Evolutionary conservation across 2,888 invertebrate genomes (phyloP), one percentile per base, ranked within the genome.

Genomic region (Himalopsyche japonica): DNA sequence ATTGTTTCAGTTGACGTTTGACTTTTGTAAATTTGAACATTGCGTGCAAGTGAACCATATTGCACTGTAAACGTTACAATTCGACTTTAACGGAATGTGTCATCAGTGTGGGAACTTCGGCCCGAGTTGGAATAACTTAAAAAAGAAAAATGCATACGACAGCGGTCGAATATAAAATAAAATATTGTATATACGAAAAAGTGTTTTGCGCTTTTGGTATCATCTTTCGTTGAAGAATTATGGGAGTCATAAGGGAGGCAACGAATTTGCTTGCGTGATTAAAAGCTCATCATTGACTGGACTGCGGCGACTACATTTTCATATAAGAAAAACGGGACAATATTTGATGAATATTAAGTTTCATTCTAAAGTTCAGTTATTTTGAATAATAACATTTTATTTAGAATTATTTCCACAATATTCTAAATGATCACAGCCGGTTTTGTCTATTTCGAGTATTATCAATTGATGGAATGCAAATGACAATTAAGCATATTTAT

Each of bases 251-350:
- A 20, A 20, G 57, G 57, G 57, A 57, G 57, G 20, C 57, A 57
- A 24, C 24, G 57, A 24, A 20, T 20, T 57, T n/a, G 20, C 20
- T 82, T 18, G 82, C 82, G 82, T 82, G 82, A 79, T 82, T 78
- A 79, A 82, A 79, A 79, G 15, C 34, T 79, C 81, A 79, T 79
- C 78, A 81, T 81, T 43, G 64, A 64, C 43, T 12, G 2, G 20
- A 57, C 57, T n/a, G 57, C 20, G 57, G 5, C 20, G 7, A 57
- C 57, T 12, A 20, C 7, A 49, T 49, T 57, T 57, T 57, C 57
- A 2, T 77, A 24, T 7, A 24, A 57, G 2, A 7, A 57, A 43
- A 79, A 64, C 84, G 81, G 57, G 49, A 30, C 57, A 57, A 3
- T 20, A 57, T 37, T 7, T 37, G 1, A 37, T 6, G 6, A 37